Evolutionary conservation across 2,888 invertebrate genomes (phyloP).

Genomic region (Ormyrus rosae): DNA sequence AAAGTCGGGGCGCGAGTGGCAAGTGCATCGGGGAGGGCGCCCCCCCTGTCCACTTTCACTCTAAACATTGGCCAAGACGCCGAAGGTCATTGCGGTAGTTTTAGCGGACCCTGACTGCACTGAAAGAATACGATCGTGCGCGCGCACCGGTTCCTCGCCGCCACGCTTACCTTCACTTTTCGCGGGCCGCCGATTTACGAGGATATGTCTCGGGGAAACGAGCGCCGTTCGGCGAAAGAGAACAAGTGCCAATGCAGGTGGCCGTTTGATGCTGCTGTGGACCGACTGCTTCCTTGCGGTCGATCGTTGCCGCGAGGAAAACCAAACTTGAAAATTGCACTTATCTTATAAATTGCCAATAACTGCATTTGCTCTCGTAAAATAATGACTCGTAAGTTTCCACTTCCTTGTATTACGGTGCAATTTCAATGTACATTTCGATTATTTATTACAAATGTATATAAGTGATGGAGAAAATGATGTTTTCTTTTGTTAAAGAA

Average conservation of each 20-base stretch:
- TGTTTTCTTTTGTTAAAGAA: too few species aligned
- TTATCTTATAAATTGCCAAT: too few species aligned
- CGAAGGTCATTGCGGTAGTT: slow-evolving; percentile 37
- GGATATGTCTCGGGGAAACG: background rate
- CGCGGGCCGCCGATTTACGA: background rate
- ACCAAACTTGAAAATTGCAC: too few species aligned
- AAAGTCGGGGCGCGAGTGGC: slow-evolving; percentile 6
- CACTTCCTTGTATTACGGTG: too few species aligned
- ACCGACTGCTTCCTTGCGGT: too few species aligned
- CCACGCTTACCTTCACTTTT: slow-evolving; percentile 39
- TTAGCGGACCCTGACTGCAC: background rate
- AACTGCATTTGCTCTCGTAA: too few species aligned
- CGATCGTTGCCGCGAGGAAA: too few species aligned
- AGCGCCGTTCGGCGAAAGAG: background rate
- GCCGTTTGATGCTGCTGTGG: too few species aligned
- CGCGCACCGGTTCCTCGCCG: background rate
- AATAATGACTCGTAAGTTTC: too few species aligned
- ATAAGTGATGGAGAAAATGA: too few species aligned
- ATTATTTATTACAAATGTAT: too few species aligned
- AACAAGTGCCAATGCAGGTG: background rate
- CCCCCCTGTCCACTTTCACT: slow-evolving; percentile 32
- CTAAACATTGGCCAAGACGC: slow-evolving; percentile 30
- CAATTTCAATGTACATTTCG: too few species aligned
- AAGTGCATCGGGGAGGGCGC: slow-evolving; percentile 2
- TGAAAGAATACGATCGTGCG: background rate